Evolutionary conservation across 2,113 vertebrate genomes (phyloP), one percentile per base, ranked within the genome.

Genomic region (Lophura nycthemera): DNA sequence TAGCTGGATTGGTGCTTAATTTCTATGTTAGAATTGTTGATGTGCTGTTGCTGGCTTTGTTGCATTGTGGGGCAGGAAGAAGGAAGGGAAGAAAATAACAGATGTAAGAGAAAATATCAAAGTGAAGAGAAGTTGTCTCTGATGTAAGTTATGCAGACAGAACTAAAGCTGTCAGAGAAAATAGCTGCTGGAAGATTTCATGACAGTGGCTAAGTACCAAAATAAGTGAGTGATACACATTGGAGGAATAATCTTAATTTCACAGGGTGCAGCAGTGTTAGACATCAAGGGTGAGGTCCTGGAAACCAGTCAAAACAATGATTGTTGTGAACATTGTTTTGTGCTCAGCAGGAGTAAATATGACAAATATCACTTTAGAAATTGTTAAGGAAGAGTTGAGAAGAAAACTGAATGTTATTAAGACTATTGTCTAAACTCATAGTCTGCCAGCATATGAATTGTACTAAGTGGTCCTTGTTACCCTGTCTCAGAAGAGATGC

Each of bases 71-170:
- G 34, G 8, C 36, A 34, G 7, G 60, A 61, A 18, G 17, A 32
- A 57, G 54, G 30, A 57, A 32, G 18, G 43, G 24, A 70, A n/a
- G 47, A n/a, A 52, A 24, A 25, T 64, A 38, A 19, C 36, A 64
- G 25, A 64, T 29, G 61, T 27, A 38, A 40, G 25, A 40, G 61
- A 40, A 9, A 52, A 30, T 13, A 82, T 22, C 32, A 72, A 83
- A 13, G 29, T 79, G 57, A 89, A 89, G 30, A 59, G 45, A 12
- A 66, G 65, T 73, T 2, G 27, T 13, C 11, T 76, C 34, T 91
- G 50, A 25, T 27, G 43, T 0, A 0, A 65, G 7, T 43, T n/a
- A 61, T 24, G 2, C 13, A 59, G 59, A 9, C n/a, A 45, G 45
- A 61, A 30, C 8, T 63, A 56, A 73, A 85, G 30, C 45, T 66